phyloP scores from a whole-genome alignment of 2,113 vertebrate genomes.

The Labeo catla region DNA sequence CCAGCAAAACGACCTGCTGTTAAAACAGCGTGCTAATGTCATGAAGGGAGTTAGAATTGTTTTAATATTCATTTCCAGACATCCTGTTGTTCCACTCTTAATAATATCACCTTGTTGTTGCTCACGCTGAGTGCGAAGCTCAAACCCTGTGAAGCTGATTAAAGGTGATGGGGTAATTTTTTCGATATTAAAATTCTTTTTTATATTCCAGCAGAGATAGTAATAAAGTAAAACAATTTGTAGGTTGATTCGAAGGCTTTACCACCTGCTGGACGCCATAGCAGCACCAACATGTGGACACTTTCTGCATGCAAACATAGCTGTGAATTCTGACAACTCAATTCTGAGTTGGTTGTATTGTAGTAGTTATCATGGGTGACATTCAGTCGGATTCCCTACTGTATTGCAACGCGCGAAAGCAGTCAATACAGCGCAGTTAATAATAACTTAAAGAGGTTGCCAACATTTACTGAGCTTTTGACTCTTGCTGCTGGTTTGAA shows the following conservation, averaged over 20 bases:
- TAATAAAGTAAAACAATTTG: neutral
- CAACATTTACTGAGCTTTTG: too few relatives aligned
- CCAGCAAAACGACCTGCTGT: neutral
- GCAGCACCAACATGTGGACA: neutral
- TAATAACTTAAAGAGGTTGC: too few relatives aligned
- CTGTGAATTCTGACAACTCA: neutral
- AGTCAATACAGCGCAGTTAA: too few relatives aligned
- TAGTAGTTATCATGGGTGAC: neutral
- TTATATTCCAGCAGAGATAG: neutral
- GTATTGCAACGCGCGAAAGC: too few relatives aligned
- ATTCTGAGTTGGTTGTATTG: neutral
- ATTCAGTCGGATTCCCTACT: too few relatives aligned
- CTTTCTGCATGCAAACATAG: neutral
- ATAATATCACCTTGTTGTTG: slow-evolving; percentile 12
- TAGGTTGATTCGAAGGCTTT: neutral
- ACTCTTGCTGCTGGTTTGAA: too few relatives aligned
- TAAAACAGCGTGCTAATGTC: slow-evolving; percentile 2
- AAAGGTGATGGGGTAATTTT: neutral
- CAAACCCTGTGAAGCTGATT: slow-evolving; percentile 28
- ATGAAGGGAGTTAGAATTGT: neutral
- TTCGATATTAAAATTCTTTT: neutral
- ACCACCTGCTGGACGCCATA: neutral
- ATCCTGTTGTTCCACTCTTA: neutral
- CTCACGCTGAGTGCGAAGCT: slow-evolving; percentile 2
- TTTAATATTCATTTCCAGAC: slow-evolving; percentile 27